phyloP scores from a whole-genome alignment of 2,113 vertebrate genomes.

The Acrocephalus kingi region DNA sequence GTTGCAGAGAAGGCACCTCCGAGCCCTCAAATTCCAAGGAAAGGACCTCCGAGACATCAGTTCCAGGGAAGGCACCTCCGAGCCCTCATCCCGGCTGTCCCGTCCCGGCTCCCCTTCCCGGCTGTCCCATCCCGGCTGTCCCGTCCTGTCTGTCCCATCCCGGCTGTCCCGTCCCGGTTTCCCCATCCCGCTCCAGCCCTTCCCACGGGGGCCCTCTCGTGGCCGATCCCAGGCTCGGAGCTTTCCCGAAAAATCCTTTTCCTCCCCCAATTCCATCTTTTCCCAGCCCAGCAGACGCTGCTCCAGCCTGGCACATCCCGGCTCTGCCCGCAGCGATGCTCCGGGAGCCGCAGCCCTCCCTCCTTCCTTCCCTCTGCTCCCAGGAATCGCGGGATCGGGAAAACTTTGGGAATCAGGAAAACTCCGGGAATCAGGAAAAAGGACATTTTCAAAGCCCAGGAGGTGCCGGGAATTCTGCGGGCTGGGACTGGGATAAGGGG shows the following conservation, averaged over 20 bases:
- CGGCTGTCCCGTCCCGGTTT: neutral
- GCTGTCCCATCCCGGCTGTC: neutral
- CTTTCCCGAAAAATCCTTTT: fast-evolving
- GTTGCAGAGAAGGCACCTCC: neutral
- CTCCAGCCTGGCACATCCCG: neutral
- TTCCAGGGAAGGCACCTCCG: neutral
- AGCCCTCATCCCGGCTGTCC: no score
- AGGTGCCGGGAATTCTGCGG: neutral
- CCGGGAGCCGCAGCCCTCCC: neutral
- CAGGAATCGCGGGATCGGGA: fast-evolving
- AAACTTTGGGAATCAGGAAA: neutral
- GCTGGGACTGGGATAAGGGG: neutral
- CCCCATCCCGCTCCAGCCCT: neutral
- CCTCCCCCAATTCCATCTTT: fast-evolving
- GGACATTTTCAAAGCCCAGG: neutral
- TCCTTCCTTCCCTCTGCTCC: neutral
- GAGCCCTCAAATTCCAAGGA: no score
- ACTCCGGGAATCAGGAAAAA: fast-evolving
- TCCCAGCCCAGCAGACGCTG: fast-evolving
- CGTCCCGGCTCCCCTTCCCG: no score
- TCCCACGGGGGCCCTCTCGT: constrained; percentile 16
- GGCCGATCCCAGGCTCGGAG: neutral
- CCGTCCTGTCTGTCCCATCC: neutral
- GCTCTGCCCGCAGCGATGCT: neutral
- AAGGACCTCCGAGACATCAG: no score